Base-by-base conservation (phyloP, 1,140 invertebrate genomes). In the Atta cephalotes region DNA sequence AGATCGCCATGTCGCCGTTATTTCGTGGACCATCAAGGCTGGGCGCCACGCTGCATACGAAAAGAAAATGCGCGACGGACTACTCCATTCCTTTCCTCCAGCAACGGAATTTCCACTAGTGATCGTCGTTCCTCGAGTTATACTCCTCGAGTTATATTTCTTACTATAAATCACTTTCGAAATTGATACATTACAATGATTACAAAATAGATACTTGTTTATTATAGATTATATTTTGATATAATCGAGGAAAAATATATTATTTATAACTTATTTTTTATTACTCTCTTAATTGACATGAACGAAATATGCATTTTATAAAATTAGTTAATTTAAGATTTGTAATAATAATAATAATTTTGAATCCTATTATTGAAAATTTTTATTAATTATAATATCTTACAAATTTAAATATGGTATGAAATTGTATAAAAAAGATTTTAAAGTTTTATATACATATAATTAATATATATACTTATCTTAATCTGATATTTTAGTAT, bases 1-100 rank as follows among this genome's bases (percentile, higher is more conserved):
- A 84, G 80, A 84, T 84, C 80, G 80, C 71, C 70, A 62, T 84
- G 80, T 84, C 70, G 80, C 70, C 80, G 80, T 84, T 84, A 84
- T 84, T 84, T 84, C 56, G 80, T 84, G 70, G 70, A 51, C 80
- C 80, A 84, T 84, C 80, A 84, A 84, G 80, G 14, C 56, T 14
- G 16, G 80, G 39, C 56, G 56, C 25, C 25, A 60, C 21, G 80
- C 56, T 51, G 80, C 80, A 84, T 84, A 70, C 80, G 70, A 84
- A 84, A 84, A 84, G 80, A 84, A 84, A 84, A 84, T 74, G 70
- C 70, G 80, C 70, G 45, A 21, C 56, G 21, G 25, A 72, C 80
- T 28, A 16, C 66, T 28, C 9, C 35, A n/a, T 21, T n/a, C 31
- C 10, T 18, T 18, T 74, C 5, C 56, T 62, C 5, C 18, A 12